Conservation (phyloP, 2,888 invertebrate species). For the Gisinianus flammeolus region DNA sequence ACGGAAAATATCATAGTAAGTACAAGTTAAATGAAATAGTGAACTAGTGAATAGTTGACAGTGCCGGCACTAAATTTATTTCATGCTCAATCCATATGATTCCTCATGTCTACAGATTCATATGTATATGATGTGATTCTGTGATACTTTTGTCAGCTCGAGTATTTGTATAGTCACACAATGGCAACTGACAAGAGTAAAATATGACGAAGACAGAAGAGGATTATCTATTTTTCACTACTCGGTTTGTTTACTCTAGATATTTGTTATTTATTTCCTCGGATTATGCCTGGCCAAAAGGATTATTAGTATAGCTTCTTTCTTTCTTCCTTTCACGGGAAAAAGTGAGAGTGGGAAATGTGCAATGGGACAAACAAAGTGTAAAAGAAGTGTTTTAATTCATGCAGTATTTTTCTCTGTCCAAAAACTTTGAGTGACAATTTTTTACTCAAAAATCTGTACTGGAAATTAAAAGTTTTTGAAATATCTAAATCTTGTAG, state of each 20-base stretch:
- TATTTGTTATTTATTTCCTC: not conserved
- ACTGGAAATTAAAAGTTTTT: not conserved
- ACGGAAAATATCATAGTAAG: not conserved
- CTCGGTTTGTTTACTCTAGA: constrained; percentile 13
- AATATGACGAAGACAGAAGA: constrained; percentile 5
- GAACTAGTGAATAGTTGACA: not conserved
- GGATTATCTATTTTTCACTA: constrained; percentile 10
- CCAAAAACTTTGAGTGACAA: not conserved
- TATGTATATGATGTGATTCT: not conserved
- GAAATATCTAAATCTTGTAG: too few relatives aligned
- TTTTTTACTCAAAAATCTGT: not conserved
- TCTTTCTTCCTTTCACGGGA: not conserved
- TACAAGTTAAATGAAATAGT: not conserved
- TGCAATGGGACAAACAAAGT: not conserved
- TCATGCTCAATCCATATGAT: too few relatives aligned
- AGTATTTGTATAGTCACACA: constrained; percentile 4
- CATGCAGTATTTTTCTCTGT: not conserved
- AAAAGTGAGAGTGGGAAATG: not conserved
- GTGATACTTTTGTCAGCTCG: not conserved
- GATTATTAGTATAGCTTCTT: not conserved
- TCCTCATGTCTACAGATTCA: too few relatives aligned
- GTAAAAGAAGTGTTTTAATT: not conserved
- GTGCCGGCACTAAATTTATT: too few relatives aligned
- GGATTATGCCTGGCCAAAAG: not conserved
- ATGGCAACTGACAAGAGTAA: constrained; percentile 1